Evolutionary conservation across 2,113 vertebrate species (phyloP), one percentile per base, ranked within the genome.

Genomic region (Athene noctua): DNA sequence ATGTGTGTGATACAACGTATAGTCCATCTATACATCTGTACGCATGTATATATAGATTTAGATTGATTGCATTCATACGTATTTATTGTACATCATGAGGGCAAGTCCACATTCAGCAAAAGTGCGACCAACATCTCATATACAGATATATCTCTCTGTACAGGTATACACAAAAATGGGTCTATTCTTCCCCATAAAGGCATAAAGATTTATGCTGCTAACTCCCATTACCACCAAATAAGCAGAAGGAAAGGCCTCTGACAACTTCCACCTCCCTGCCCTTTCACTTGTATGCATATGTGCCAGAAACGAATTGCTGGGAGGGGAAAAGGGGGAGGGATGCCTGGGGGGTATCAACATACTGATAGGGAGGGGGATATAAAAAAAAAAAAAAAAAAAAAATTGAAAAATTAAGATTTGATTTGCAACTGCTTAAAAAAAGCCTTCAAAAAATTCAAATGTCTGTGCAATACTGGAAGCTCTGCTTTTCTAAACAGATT

Each of bases 101-200:
- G 97, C 97, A 98, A 97, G 61, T 97, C 97, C 97, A 98, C 96
- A 95, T 97, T 98, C 97, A 97, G 97, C 97, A 97, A 98, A 98
- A 98, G 97, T 97, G 97, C 97, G 97, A 95, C 97, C 96, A 29
- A 96, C 96, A 95, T 91, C 97, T 97, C 97, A 93, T 66, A 90
- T 88, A 93, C 92, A 97, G 97, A 97, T 96, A 96, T 54, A 94
- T 85, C 96, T 98, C 96, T 98, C 97, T 98, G 96, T 98, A 98
- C 97, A 98, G 84, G 96, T 98, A 97, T 98, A 97, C 97, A 98
- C 92, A 88, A 94, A 92, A 97, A 96, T 81, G 93, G 78, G 86
- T 95, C 92, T 94, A 42, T 96, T 97, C 88, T 95, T 88, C 86
- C 91, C 96, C 58, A 94, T 59, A 94, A 93, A 97, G 74, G 80